Evolutionary conservation across 2,113 vertebrate genomes (phyloP), one percentile per base, ranked within the genome.

Genomic region (Nibea coibor): DNA sequence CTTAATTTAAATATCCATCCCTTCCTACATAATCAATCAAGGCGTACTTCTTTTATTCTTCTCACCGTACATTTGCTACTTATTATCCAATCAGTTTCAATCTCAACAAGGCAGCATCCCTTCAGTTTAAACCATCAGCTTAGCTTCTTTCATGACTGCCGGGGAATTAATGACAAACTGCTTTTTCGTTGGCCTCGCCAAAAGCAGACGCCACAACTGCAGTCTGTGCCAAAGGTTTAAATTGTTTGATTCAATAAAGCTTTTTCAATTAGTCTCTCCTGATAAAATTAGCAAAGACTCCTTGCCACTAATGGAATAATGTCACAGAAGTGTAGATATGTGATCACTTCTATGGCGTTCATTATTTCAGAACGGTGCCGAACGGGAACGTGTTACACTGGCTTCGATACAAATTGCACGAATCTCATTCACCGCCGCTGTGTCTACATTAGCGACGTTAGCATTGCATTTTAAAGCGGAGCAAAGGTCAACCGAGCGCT

Each of bases 401-500:
- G 64, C 67, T 68, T 74, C 15, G 15, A 42, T 68, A 73, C 65
- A 82, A 84, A 86, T 78, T 86, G 71, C 75, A 45, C 24, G 59
- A 42, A 61, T 78, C 66, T 26, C 62, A 84, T 74, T 86, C 59
- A 22, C 20, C 28, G 20, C 53, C 51, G 71, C 71, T n/a, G 67
- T 81, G 70, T 62, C 71, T 72, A n/a, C 22, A 67, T 73, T 73
- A 79, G 69, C 45, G n/a, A 51, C 39, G 50, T 78, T 81, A 66
- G 54, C 75, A 15, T 9, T 67, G 10, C 43, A 81, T 83, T 81
- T 73, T 67, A 72, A 78, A 87, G 11, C 22, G 20, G 58, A 77
- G 45, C 64, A 87, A 84, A 92, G 90, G 83, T 88, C 88, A 89
- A 85, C 83, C 0, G 53, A 73, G 72, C 51, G 54, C 83, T 73